Evolutionary conservation across 2,888 invertebrate genomes (phyloP).

Genomic region (Melipona bicolor): DNA sequence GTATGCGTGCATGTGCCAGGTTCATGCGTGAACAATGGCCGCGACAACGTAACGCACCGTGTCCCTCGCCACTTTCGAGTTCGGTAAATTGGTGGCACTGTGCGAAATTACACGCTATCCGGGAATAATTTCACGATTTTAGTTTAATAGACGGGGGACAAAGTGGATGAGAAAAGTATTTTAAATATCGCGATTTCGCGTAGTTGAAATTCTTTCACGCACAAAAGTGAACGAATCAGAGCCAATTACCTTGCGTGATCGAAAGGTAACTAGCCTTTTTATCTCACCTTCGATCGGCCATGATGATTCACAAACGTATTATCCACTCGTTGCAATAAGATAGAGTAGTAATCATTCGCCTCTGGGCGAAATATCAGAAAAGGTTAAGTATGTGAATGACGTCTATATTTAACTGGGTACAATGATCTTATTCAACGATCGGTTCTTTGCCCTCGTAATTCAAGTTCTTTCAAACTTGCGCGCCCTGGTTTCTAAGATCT

Average conservation of each 20-base stretch:
- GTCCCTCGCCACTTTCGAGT: constrained; percentile 30
- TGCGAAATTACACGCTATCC: neutral
- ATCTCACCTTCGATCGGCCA: constrained; percentile 12
- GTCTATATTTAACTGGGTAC: neutral
- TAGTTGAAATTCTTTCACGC: neutral
- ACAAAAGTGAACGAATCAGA: neutral
- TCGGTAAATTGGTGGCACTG: constrained; percentile 5
- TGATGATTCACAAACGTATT: constrained; percentile 22
- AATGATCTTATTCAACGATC: too few species aligned
- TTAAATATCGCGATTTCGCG: neutral
- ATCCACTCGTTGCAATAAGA: neutral
- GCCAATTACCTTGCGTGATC: neutral
- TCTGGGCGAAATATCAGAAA: constrained; percentile 5
- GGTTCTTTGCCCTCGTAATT: too few species aligned
- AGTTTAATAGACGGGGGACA: neutral
- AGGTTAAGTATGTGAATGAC: neutral
- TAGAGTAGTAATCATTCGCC: constrained; percentile 1
- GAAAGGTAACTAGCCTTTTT: neutral
- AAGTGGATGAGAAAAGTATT: neutral
- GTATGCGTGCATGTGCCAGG: too few species aligned
- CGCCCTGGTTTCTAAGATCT: too few species aligned
- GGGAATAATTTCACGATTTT: neutral
- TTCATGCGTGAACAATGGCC: constrained; percentile 64
- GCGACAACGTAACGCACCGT: constrained; percentile 52
- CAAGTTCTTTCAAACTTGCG: too few species aligned